Base-by-base conservation (phyloP, 1,140 invertebrate species). In the Nephotettix cincticeps region DNA sequence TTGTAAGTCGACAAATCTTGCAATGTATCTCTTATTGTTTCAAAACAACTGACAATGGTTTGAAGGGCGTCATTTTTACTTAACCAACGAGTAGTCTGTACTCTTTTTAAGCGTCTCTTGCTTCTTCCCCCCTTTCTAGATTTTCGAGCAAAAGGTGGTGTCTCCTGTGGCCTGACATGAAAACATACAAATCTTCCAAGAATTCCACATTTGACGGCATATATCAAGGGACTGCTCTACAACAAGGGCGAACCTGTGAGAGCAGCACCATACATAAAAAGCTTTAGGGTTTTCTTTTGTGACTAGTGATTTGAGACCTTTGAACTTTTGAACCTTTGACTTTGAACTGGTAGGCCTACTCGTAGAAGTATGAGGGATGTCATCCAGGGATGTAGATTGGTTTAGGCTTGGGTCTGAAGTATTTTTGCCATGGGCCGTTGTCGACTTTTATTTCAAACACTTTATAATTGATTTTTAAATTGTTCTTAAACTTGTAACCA, bases 21-120 rank as follows among this genome's bases (percentile, higher is more conserved):
- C 29, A 32, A n/a, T 30, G 63, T 66, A 30, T 66, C 13, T 66
- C 32, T 32, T 66, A 66, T 30, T 28, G 32, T 30, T 23, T 66
- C 23, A 30, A 30, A 66, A 66, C 63, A 66, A 36, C 25, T 29
- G 13, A 21, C 17, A 14, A 54, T 21, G n/a, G 63, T 66, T 66
- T 66, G 19, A 36, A 30, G 21, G 32, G 63, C 29, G 36, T 28
- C 28, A 40, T 21, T 66, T 66, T 66, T 66, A 30, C 63, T 66
- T 1, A 29, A 36, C 63, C 63, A 32, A 30, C 63, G 27, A n/a
- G n/a, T 66, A 17, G 63, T 66, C 19, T 30, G 28, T 21, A 30
- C 63, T 36, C 28, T 30, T 66, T 66, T 66, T 30, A 66, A 66
- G 17, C 36, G 27, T 30, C 30, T 66, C 19, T 66, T 66, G 21